Base-by-base conservation (phyloP, 2,797 vertebrate genomes). In the Lerista edwardsae region DNA sequence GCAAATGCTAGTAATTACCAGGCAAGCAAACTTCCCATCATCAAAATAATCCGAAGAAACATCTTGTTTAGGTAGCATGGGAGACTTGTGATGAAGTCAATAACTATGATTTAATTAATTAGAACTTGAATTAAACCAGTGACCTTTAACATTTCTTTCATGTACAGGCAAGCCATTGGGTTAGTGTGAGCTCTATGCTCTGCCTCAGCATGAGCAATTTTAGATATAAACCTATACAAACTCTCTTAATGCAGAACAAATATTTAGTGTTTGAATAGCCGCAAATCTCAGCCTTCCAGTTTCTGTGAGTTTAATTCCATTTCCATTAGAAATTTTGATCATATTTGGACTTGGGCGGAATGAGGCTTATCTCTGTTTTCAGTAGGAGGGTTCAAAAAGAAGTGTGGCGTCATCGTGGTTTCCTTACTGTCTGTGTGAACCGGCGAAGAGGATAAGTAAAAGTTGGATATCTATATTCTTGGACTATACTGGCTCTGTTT, bases 91-190 rank as follows among this genome's bases (percentile, higher is more conserved):
- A 44, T 44, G 41, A 44, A 83, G 10, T 39, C 27, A 51, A 67
- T 75, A 34, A 39, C 69, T 44, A 6, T 73, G 80, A 57, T 51
- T 75, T 68, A 75, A 57, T 47, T 67, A 83, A 83, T 47, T 57
- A 75, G 62, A 76, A n/a, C n/a, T n/a, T n/a, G n/a, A n/a, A 51
- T 68, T 39, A 61, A 67, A 83, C 75, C 47, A 51, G 47, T 57
- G 17, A 2, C 68, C 36, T 47, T 75, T 83, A 75, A 75, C 11
- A 39, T 23, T 39, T 44, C 14, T 75, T 47, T 76, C 34, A 57
- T 57, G 11, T 59, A 57, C 44, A 65, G 64, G 44, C n/a, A 55
- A 83, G 23, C 17, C 41, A 75, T 57, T 67, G 67, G 15, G 73
- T 57, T 65, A 55, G 15, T 75, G 27, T 31, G 31, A 74, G 39